Percentiles rank a stretch among this genome's conserved stretches.
Evolutionary conservation across 2,797 vertebrate species (phyloP).

Genomic region (Liparis tanakae): DNA sequence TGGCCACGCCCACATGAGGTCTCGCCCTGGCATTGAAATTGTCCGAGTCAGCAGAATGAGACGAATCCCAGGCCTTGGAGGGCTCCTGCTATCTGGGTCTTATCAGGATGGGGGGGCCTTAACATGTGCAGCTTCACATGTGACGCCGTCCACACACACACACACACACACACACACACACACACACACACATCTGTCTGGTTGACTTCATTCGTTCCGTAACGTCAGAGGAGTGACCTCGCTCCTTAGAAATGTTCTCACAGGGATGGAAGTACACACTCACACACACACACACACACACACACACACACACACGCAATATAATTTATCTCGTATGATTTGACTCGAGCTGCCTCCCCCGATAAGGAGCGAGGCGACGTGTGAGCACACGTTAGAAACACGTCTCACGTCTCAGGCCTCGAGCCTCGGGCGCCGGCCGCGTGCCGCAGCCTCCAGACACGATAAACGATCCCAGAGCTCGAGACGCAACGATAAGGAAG

Average conservation of each 20-base stretch:
- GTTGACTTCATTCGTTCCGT: constrained; percentile 34
- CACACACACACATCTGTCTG: constrained; percentile 7
- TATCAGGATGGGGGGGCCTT: constrained; percentile 22
- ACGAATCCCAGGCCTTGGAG: constrained; percentile 47
- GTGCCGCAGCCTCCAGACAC: too few relatives aligned
- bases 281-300: constrained; percentile 6
- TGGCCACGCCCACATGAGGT: background rate
- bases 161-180: constrained; percentile 3
- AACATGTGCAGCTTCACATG: constrained; percentile 5
- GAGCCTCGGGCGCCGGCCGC: too few relatives aligned
- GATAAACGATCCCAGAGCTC: too few relatives aligned
- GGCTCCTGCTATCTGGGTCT: constrained; percentile 30
- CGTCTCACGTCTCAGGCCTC: too few relatives aligned
- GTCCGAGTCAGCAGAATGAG: constrained; percentile 21
- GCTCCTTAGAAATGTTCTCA: constrained; percentile 51
- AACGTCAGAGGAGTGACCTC: constrained; percentile 39
- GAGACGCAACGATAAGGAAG: too few relatives aligned
- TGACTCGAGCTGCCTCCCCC: too few relatives aligned
- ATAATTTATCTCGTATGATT: too few relatives aligned
- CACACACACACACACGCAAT: constrained; percentile 18
- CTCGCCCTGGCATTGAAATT: constrained; percentile 14
- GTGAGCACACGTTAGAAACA: too few relatives aligned
- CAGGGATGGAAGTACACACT: constrained; percentile 10
- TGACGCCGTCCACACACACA: background rate
- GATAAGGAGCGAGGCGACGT: too few relatives aligned